These are phyloP conservation scores for Lagopus leucura DNA, from an alignment of 2,113 vertebrate species.

Conservation along the genomic window DNA sequence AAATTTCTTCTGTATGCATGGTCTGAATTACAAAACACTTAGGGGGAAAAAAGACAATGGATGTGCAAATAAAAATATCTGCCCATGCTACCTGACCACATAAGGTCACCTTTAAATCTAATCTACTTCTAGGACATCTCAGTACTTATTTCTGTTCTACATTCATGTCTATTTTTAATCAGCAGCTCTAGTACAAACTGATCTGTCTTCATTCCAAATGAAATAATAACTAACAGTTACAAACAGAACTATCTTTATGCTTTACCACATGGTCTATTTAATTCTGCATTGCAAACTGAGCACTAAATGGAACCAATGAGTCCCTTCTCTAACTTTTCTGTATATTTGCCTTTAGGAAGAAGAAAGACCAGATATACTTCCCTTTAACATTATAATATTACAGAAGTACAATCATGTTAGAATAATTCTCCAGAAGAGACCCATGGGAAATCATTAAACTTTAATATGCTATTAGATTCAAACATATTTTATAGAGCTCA, in stretches of 20 bases:
- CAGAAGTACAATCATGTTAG: background rate
- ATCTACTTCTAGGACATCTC: constrained; percentile 26
- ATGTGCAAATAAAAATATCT: constrained; percentile 8
- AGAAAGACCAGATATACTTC: background rate
- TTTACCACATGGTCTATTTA: background rate
- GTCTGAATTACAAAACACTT: background rate
- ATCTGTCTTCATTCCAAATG: background rate
- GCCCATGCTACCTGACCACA: background rate
- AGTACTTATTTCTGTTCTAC: constrained; percentile 8
- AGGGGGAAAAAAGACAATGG: background rate
- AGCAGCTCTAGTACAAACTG: background rate
- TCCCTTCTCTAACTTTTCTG: background rate
- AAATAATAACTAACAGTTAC: background rate
- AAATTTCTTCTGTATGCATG: background rate
- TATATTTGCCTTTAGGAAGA: background rate
- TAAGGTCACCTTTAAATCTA: constrained; percentile 51
- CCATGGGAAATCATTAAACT: background rate
- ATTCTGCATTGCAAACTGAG: background rate
- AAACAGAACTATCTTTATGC: background rate
- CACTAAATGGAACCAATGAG: background rate
- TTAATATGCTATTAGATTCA: background rate
- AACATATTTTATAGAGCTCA: background rate
- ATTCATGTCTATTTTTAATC: constrained; percentile 42
- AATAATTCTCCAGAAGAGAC: background rate
- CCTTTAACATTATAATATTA: background rate